Conservation (phyloP, 2,888 invertebrate species). For the Trichacis sp. region DNA sequence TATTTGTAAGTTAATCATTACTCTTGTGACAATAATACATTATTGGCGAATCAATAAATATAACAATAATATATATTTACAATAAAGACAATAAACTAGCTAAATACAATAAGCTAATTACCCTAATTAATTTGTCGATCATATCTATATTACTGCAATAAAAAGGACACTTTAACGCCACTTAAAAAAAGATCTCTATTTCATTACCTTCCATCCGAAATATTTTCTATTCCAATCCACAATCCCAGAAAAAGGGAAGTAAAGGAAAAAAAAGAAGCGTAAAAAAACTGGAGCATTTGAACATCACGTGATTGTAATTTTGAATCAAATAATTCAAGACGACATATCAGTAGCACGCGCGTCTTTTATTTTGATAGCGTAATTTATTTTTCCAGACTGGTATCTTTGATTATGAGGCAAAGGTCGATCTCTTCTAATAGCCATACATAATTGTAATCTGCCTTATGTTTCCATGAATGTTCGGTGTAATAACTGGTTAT, state of each 20-base stretch:
- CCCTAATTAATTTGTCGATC: neutral
- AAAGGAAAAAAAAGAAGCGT: too few relatives aligned
- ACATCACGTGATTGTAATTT: neutral
- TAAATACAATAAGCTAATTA: neutral
- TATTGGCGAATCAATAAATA: neutral
- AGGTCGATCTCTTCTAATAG: slow-evolving; percentile 30
- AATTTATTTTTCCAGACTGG: slow-evolving; percentile 30
- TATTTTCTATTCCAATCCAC: too few relatives aligned
- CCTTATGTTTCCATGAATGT: slow-evolving; percentile 23
- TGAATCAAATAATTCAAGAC: neutral
- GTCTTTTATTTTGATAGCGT: slow-evolving; percentile 23
- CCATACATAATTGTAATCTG: slow-evolving; percentile 31
- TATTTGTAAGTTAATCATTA: slow-evolving; percentile 4
- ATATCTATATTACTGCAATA: neutral
- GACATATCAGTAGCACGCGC: slow-evolving; percentile 24
- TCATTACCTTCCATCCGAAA: too few relatives aligned
- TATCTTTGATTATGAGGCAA: slow-evolving; percentile 39
- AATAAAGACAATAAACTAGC: slow-evolving; percentile 4
- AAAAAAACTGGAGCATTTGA: too few relatives aligned
- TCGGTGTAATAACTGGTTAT: neutral
- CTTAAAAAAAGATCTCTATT: too few relatives aligned
- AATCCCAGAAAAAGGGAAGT: too few relatives aligned
- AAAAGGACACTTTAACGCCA: too few relatives aligned
- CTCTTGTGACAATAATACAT: neutral
- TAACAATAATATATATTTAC: too few relatives aligned